phyloP scores from a whole-genome alignment of 2,113 vertebrate species.

The Rhabdomys dilectus region DNA sequence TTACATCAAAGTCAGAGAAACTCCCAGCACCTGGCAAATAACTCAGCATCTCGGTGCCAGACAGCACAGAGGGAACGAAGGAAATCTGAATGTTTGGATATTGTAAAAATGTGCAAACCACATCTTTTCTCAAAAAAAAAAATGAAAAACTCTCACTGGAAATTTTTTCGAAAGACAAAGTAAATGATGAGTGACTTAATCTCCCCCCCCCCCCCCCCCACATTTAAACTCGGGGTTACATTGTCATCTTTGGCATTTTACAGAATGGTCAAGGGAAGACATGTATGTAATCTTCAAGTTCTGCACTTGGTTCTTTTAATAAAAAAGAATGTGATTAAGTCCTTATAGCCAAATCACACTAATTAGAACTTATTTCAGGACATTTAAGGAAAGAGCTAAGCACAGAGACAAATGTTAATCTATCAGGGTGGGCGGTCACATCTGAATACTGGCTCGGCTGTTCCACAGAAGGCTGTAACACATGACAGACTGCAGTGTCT shows the following conservation, averaged over 20 bases:
- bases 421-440: background rate
- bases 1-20: conserved; percentile 51
- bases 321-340: conserved; percentile 1
- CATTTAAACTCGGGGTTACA: background rate
- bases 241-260: conserved; percentile 31
- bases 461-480: conserved; percentile 1
- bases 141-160: background rate
- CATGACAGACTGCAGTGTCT: background rate
- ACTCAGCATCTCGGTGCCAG: background rate
- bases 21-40: background rate
- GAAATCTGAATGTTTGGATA: conserved; percentile 24
- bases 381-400: background rate
- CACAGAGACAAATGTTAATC: background rate
- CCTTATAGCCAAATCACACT: conserved; percentile 11
- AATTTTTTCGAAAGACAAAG: conserved; percentile 3
- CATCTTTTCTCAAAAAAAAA: conserved; percentile 49
- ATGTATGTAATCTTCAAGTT: conserved; percentile 35
- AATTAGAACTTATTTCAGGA: conserved; percentile 5
- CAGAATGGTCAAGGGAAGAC: conserved; percentile 32
- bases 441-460: background rate
- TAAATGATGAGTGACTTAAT: background rate
- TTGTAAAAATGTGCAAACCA: background rate
- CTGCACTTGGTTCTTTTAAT: background rate
- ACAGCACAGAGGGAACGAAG: background rate
- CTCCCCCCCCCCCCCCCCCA: background rate